These are phyloP conservation scores for Gambusia yucatana DNA, from an alignment of 2,797 vertebrate genomes.

Conservation along the genomic window DNA sequence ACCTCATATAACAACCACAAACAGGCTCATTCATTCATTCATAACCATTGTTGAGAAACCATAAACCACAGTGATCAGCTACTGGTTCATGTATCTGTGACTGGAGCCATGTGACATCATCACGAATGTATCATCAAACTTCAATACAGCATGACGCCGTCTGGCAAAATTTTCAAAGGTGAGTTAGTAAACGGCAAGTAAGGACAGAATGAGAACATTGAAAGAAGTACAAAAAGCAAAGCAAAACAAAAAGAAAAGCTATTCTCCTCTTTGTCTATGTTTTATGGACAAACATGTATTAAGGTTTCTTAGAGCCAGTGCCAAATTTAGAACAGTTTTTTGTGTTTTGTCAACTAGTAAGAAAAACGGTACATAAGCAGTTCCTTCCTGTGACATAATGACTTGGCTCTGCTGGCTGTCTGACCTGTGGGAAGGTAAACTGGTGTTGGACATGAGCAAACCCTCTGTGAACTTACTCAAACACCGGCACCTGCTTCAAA, in stretches of 20 bases:
- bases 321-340: not conserved
- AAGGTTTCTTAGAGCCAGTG: not conserved
- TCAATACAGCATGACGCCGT: not conserved
- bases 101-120: not conserved
- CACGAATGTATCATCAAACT: not conserved
- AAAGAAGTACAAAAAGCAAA: not conserved
- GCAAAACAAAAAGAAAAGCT: not conserved
- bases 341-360: slow-evolving; percentile 1
- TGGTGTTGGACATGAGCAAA: not conserved
- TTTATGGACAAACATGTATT: not conserved
- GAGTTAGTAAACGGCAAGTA: not conserved
- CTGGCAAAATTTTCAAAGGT: not conserved
- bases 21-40: not conserved
- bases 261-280: not conserved
- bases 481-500: not conserved
- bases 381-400: not conserved
- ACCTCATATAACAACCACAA: not conserved
- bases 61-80: not conserved
- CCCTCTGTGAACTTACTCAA: not conserved
- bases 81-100: not conserved
- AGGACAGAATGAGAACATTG: not conserved
- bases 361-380: not conserved
- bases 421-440: not conserved
- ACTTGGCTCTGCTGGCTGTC: not conserved
- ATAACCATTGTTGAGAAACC: not conserved